Conservation (phyloP, 2,113 vertebrate species). For the Arenaria interpres region DNA sequence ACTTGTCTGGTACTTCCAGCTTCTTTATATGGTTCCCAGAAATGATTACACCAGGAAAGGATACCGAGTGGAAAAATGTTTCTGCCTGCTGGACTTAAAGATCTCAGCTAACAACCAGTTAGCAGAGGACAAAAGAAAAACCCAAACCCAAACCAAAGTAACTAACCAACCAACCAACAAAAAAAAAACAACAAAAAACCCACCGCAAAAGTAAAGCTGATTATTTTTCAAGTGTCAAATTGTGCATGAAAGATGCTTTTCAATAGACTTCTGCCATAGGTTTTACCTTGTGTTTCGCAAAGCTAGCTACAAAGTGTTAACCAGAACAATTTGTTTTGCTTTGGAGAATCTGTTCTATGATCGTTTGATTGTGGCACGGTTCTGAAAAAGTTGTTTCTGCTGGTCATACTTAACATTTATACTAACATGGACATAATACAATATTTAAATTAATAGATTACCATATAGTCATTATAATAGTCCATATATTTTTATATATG, state of each 20-base stretch:
- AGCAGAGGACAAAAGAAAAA: not conserved
- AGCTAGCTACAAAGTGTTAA: not conserved
- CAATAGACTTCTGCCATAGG: not conserved
- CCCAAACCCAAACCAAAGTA: no score
- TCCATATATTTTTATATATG: not conserved
- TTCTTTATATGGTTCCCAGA: not conserved
- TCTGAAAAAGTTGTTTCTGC: not conserved
- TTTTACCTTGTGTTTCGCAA: not conserved
- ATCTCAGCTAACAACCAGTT: not conserved
- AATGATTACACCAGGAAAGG: not conserved
- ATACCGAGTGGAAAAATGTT: not conserved
- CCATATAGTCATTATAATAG: not conserved
- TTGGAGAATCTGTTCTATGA: not conserved
- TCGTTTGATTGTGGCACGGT: not conserved
- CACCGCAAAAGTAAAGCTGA: not conserved
- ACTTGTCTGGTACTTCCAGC: not conserved
- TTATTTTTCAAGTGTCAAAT: not conserved
- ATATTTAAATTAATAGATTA: not conserved
- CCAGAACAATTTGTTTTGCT: not conserved
- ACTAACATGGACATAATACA: not conserved
- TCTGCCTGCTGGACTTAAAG: not conserved
- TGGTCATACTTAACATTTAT: not conserved
- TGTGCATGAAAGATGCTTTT: not conserved
- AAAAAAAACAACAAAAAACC: no score
- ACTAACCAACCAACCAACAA: no score